These are phyloP conservation scores for Nothobranchius kuhntae DNA, from an alignment of 2,113 vertebrate genomes.

Conservation along the genomic window DNA sequence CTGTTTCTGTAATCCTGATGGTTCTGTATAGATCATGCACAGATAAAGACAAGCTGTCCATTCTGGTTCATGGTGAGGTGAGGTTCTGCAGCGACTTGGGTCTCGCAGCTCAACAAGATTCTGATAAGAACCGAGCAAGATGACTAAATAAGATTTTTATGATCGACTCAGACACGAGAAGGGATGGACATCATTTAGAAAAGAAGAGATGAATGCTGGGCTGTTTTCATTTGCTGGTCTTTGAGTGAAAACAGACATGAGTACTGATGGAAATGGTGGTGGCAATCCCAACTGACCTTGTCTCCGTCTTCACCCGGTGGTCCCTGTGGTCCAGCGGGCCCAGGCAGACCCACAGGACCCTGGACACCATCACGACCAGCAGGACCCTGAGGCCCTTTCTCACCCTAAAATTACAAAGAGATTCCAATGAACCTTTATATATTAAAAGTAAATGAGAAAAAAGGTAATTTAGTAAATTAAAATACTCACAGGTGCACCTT, in stretches of 20 bases:
- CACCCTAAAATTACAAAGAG: slow-evolving; percentile 82
- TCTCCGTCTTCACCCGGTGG: slow-evolving; percentile 97
- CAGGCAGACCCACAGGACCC: slow-evolving; percentile 95
- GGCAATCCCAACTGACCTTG: slow-evolving; percentile 82
- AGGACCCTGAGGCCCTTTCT: slow-evolving; percentile 95
- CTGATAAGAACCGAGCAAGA: slow-evolving; percentile 33
- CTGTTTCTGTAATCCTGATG: neutral
- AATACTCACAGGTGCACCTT: slow-evolving; percentile 92
- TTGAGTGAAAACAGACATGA: too few species aligned
- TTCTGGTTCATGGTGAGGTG: neutral
- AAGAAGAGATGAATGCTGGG: too few species aligned
- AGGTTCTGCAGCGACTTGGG: slow-evolving; percentile 46
- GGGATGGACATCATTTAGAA: slow-evolving; percentile 15
- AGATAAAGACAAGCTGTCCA: neutral
- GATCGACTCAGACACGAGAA: too few species aligned
- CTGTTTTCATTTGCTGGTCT: too few species aligned
- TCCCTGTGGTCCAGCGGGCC: slow-evolving; percentile 93
- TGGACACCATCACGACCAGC: slow-evolving; percentile 95
- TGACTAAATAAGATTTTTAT: too few species aligned
- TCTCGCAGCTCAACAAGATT: slow-evolving; percentile 35
- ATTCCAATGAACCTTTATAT: slow-evolving; percentile 17
- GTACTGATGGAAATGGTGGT: neutral
- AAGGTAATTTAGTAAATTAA: neutral
- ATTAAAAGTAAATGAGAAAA: neutral
- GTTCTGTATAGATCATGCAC: neutral